Conservation (phyloP, 2,113 vertebrate species). For the Lates calcarifer region DNA sequence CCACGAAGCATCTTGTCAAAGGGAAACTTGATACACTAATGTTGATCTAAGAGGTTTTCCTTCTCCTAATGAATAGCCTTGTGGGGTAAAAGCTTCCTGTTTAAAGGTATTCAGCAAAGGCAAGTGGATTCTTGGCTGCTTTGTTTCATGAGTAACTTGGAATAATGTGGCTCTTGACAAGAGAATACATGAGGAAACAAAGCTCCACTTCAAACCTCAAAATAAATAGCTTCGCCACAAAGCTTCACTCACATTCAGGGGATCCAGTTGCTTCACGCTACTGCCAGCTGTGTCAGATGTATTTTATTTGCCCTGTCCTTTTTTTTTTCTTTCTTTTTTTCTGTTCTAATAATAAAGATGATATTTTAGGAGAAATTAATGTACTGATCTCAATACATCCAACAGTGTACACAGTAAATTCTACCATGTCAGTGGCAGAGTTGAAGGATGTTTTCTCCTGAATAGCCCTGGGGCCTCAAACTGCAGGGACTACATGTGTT, state of each 20-base stretch:
- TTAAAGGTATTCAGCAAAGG: slow-evolving; percentile 44
- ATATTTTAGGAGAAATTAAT: not conserved
- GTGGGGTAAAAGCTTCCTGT: slow-evolving; percentile 65
- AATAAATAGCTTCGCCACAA: slow-evolving; percentile 30
- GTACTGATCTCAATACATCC: no score
- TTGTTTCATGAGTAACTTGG: slow-evolving; percentile 49
- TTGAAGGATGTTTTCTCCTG: slow-evolving; percentile 48
- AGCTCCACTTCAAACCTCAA: slow-evolving; percentile 54
- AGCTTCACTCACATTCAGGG: slow-evolving; percentile 30
- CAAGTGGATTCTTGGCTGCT: slow-evolving; percentile 46
- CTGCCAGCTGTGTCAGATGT: slow-evolving; percentile 2
- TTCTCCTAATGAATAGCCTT: slow-evolving; percentile 51
- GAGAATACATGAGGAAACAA: slow-evolving; percentile 56
- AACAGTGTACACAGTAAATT: not conserved
- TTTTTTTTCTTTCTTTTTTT: not conserved
- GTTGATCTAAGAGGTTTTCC: slow-evolving; percentile 60
- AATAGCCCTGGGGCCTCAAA: slow-evolving; percentile 39
- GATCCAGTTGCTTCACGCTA: slow-evolving; percentile 20
- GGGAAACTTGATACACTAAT: slow-evolving; percentile 59
- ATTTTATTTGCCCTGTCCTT: slow-evolving; percentile 1
- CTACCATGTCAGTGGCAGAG: slow-evolving; percentile 14
- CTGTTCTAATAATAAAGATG: not conserved
- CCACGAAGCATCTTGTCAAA: slow-evolving; percentile 41
- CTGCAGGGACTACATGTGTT: slow-evolving; percentile 25
- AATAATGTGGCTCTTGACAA: slow-evolving; percentile 50